A percentile compares a stretch with the other conserved stretches of the same genome.
Evolutionary conservation across 2,113 vertebrate genomes (phyloP).

Genomic region (Caranx ignobilis): DNA sequence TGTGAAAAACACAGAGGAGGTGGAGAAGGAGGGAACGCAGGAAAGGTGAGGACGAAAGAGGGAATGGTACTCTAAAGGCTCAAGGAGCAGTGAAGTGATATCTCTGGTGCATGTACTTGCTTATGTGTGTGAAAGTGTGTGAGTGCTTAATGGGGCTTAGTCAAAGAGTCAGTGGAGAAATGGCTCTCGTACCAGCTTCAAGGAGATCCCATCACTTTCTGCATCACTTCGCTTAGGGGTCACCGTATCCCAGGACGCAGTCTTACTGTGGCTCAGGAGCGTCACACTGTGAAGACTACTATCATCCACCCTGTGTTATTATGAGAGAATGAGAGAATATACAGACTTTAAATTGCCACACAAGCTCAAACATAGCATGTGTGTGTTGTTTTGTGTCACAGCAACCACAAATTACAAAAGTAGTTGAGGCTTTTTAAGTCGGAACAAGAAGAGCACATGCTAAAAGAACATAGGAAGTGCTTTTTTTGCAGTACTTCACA

Average conservation of each 20-base stretch:
- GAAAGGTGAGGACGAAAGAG: neutral
- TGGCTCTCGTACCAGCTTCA: neutral
- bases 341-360: neutral
- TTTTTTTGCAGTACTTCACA: too few species aligned
- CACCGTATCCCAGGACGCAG: constrained; percentile 14
- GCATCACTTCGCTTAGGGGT: constrained; percentile 51
- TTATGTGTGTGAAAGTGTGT: constrained; percentile 36
- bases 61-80: neutral
- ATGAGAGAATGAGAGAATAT: neutral
- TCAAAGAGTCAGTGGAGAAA: constrained; percentile 34
- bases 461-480: too few species aligned
- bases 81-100: constrained; percentile 15
- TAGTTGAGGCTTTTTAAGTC: too few species aligned
- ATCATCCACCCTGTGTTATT: neutral
- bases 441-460: too few species aligned
- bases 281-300: constrained; percentile 13
- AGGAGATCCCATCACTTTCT: constrained; percentile 33
- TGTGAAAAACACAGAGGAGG: constrained; percentile 26
- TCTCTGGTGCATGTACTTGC: constrained; percentile 15
- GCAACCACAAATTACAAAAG: too few species aligned
- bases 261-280: constrained; percentile 3
- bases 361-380: neutral
- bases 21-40: neutral
- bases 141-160: constrained; percentile 53
- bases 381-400: too few species aligned